Evolutionary conservation across 2,113 vertebrate species (phyloP), one percentile per base, ranked within the genome.

Genomic region (Nyctereutes procyonoides): DNA sequence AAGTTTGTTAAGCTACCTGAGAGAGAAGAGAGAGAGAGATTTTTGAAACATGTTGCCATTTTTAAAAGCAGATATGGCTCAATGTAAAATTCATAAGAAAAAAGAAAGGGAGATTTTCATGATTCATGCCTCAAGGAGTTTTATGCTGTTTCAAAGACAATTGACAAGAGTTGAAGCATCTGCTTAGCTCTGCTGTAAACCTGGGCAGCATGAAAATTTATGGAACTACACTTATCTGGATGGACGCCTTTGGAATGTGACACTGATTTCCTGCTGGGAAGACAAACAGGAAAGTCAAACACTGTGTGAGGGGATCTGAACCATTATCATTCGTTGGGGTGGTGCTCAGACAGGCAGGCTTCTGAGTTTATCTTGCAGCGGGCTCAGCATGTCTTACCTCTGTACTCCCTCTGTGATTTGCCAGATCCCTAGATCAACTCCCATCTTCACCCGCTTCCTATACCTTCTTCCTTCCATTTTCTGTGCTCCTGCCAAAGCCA

Each of bases 101-200:
- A 63, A 83, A 73, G 17, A 71, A 80, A 77, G 14, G 48, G 86
- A 96, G 83, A 87, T 97, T 90, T 98, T 93, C 85, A 71, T 97
- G 97, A 86, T 93, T 98, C 89, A 2, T 97, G 96, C 92, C 97
- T 97, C 93, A 98, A 94, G 93, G 96, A 43, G 93, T 97, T 97
- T 69, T 91, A 92, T 53, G 92, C 91, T 91, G 86, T 94, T 98
- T 93, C 82, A 93, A 93, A 98, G 86, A 97, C 63, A 87, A 97
- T 55, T 88, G 92, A 91, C 85, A 96, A 90, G 65, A 92, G 83
- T 28, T 63, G 91, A 97, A 98, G 80, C 67, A 81, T 96, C 88
- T 98, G 81, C 86, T 96, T 95, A 96, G 77, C 95, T 98, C 94
- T 94, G 92, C 95, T 74, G 35, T 88, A 96, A 91, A 96, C 94